A percentile compares a stretch with the other conserved stretches of the same genome.
phyloP scores from a whole-genome alignment of 1,140 invertebrate species.

The Drosophila baimaii region DNA sequence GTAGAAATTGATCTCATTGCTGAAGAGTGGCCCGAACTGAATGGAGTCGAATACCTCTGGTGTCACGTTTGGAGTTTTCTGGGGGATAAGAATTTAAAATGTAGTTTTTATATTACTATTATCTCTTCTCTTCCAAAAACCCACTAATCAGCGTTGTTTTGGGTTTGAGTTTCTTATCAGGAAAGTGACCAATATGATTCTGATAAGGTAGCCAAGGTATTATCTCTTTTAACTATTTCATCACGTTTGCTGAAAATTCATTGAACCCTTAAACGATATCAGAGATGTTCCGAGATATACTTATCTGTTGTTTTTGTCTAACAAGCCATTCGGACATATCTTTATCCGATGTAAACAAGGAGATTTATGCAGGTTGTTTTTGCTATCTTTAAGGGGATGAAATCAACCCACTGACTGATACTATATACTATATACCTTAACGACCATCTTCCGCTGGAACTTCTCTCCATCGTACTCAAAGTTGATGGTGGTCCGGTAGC shows the following conservation, averaged over 20 bases:
- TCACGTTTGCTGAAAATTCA: neutral
- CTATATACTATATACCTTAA: slow-evolving; percentile 57
- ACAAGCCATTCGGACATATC: neutral
- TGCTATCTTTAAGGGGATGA: neutral
- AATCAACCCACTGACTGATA: neutral
- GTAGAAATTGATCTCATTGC: slow-evolving; percentile 74
- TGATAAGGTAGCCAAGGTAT: neutral
- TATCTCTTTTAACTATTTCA: neutral
- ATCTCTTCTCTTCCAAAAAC: neutral
- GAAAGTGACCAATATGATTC: neutral
- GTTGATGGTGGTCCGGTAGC: slow-evolving; percentile 56
- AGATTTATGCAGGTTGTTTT: neutral
- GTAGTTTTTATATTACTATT: neutral
- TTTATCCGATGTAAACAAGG: neutral
- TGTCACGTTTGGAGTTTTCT: slow-evolving; percentile 73
- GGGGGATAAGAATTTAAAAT: neutral
- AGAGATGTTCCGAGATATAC: too few species aligned
- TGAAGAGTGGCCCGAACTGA: slow-evolving; percentile 63
- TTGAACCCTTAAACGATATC: neutral
- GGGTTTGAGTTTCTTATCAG: neutral
- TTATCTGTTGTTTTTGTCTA: slow-evolving; percentile 4
- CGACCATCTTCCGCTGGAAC: slow-evolving; percentile 48
- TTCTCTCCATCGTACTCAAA: slow-evolving; percentile 46
- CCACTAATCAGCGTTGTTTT: neutral
- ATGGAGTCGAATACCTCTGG: slow-evolving; percentile 43